These are phyloP conservation scores for Auanema sp. DNA, from an alignment of 2,888 invertebrate genomes.

Conservation along the genomic window DNA sequence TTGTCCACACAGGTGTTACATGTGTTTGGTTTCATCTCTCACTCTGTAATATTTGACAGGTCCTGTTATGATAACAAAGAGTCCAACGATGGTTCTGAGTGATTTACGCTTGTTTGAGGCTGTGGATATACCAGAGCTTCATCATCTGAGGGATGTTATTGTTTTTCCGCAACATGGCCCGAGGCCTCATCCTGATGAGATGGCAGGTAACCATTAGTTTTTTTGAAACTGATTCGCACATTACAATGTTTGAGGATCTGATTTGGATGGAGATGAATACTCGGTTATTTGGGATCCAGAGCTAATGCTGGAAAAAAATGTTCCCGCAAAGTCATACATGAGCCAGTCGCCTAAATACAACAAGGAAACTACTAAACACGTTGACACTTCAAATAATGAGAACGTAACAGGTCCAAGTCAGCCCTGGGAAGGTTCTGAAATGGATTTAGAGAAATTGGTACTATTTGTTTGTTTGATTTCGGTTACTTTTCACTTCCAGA, in stretches of 20 bases:
- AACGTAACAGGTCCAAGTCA: too few relatives aligned
- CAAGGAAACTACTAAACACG: constrained; percentile 21
- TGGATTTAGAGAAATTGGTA: too few relatives aligned
- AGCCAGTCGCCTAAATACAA: constrained; percentile 25
- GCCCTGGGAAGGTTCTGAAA: too few relatives aligned
- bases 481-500: constrained; percentile 24
- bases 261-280: constrained; percentile 67
- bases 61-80: constrained; percentile 65
- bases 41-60: too few relatives aligned
- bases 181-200: constrained; percentile 66
- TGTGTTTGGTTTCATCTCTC: too few relatives aligned
- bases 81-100: constrained; percentile 66
- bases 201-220: constrained; percentile 63
- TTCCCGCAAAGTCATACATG: constrained; percentile 34
- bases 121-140: constrained; percentile 57
- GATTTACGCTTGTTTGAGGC: constrained; percentile 65
- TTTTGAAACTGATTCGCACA: neutral
- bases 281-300: constrained; percentile 65
- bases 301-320: constrained; percentile 61
- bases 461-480: constrained; percentile 4
- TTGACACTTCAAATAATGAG: too few relatives aligned
- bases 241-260: constrained; percentile 60
- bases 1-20: constrained; percentile 32
- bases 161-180: constrained; percentile 66
- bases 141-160: constrained; percentile 64